A percentile compares a stretch with the other conserved stretches of the same genome.
phyloP scores from a whole-genome alignment of 2,113 vertebrate genomes.

The Columba livia region DNA sequence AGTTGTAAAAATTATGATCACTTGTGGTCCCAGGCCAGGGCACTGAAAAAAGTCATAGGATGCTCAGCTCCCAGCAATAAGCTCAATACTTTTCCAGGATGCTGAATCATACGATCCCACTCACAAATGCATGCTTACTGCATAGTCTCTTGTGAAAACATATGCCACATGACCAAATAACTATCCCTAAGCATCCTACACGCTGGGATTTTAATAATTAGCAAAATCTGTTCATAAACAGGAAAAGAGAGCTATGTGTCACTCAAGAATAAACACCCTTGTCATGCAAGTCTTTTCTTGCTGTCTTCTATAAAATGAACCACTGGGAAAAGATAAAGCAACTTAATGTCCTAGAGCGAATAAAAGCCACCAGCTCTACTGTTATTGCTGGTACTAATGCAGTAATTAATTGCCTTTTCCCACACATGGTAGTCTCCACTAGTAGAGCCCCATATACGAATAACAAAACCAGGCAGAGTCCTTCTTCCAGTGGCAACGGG shows the following conservation, averaged over 20 bases:
- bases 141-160: not conserved
- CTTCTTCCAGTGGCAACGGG: not conserved
- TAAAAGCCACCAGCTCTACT: not conserved
- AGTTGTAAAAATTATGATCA: not conserved
- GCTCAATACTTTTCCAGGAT: not conserved
- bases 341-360: not conserved
- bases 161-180: not conserved
- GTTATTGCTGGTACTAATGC: not conserved
- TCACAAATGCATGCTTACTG: not conserved
- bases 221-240: not conserved
- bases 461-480: not conserved
- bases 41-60: not conserved
- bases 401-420: not conserved
- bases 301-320: not conserved
- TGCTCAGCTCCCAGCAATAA: not conserved
- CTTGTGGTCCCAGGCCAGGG: not conserved
- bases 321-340: not conserved
- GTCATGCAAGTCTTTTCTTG: not conserved
- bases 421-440: not conserved
- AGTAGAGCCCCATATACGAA: not conserved
- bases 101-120: not conserved
- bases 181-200: not conserved
- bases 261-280: not conserved
- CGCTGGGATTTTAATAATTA: conserved; percentile 8
- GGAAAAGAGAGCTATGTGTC: not conserved